phyloP scores from a whole-genome alignment of 2,797 vertebrate genomes.

The Prunella strophiata region DNA sequence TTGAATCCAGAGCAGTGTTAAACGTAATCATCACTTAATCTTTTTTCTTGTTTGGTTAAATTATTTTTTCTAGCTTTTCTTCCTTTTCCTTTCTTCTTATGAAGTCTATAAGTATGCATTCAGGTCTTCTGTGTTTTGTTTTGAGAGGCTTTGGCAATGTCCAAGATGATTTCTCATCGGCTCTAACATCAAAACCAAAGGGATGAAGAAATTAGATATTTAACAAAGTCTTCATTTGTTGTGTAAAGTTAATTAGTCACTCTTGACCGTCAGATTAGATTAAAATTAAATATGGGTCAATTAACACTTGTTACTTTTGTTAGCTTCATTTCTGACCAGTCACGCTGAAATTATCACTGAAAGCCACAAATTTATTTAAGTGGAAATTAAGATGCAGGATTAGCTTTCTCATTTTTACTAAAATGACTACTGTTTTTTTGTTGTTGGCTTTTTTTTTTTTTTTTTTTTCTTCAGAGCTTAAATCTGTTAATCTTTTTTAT shows the following conservation, averaged over 20 bases:
- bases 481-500: not conserved
- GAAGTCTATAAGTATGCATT: not conserved
- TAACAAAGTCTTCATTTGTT: conserved; percentile 60
- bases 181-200: conserved; percentile 37
- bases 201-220: conserved; percentile 42
- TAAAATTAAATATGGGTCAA: conserved; percentile 68
- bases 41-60: not conserved
- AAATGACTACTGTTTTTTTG: not conserved
- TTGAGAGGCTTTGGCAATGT: conserved; percentile 27
- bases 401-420: not conserved
- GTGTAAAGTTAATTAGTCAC: conserved; percentile 56
- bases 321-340: conserved; percentile 44
- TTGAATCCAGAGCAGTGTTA: not conserved
- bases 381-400: not conserved
- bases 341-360: not conserved
- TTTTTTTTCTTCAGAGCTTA: not conserved
- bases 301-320: conserved; percentile 53
- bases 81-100: not conserved
- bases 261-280: conserved; percentile 50
- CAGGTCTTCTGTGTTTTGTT: conserved; percentile 1
- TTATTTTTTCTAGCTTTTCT: not conserved
- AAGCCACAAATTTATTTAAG: conserved; percentile 13
- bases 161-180: conserved; percentile 30
- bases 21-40: not conserved
- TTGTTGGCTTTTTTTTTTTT: too few species aligned